Conservation (phyloP, 2,113 vertebrate species). For the Thamnaconus septentrionalis region DNA sequence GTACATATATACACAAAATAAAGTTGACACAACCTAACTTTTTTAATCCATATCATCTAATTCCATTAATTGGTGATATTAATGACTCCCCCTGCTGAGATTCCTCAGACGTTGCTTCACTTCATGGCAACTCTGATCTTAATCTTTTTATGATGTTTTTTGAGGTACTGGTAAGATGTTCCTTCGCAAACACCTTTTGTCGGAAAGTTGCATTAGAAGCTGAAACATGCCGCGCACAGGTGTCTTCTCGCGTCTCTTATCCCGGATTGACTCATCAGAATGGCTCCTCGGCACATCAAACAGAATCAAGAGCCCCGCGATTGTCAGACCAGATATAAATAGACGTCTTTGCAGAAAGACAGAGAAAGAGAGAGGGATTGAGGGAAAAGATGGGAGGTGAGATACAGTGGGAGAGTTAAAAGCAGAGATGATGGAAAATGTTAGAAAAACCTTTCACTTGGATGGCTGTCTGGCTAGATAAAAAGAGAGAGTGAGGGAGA, state of each 20-base stretch:
- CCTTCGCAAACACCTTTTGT: too few relatives aligned
- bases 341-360: conserved; percentile 16
- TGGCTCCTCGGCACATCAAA: conserved; percentile 53
- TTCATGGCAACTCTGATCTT: too few relatives aligned
- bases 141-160: too few relatives aligned
- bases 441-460: conserved; percentile 59
- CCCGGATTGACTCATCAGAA: conserved; percentile 38
- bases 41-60: too few relatives aligned
- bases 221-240: too few relatives aligned
- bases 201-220: too few relatives aligned
- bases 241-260: conserved; percentile 12
- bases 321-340: conserved; percentile 55
- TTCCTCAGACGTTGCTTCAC: too few relatives aligned
- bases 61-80: too few relatives aligned
- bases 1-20: too few relatives aligned
- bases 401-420: conserved; percentile 48
- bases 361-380: conserved; percentile 32
- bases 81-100: too few relatives aligned
- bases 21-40: too few relatives aligned
- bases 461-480: conserved; percentile 50
- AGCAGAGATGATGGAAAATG: conserved; percentile 52
- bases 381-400: conserved; percentile 39
- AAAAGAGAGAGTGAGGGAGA: conserved; percentile 37
- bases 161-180: too few relatives aligned
- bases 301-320: conserved; percentile 30